A percentile compares a stretch with the other conserved stretches of the same genome.
phyloP scores from a whole-genome alignment of 2,797 vertebrate genomes.

The Austrolebias charrua region DNA sequence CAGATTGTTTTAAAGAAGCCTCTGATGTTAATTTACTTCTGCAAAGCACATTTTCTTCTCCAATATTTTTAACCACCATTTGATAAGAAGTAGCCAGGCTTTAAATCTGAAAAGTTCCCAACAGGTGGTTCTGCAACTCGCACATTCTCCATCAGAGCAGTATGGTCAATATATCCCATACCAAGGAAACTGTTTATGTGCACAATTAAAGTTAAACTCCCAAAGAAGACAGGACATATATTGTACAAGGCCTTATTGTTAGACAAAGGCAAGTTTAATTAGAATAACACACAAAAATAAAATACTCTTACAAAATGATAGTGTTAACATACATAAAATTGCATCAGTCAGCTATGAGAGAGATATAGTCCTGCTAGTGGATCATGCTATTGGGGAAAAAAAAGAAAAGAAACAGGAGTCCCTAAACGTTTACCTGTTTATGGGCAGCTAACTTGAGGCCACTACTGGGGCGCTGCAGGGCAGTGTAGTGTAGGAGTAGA shows the following conservation, averaged over 20 bases:
- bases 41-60: too few relatives aligned
- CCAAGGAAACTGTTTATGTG: not conserved
- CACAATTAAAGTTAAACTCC: not conserved
- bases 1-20: too few relatives aligned
- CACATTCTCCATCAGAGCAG: not conserved
- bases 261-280: conserved; percentile 89
- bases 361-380: conserved; percentile 80
- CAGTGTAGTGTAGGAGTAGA: conserved; percentile 55
- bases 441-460: conserved; percentile 59
- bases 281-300: conserved; percentile 91
- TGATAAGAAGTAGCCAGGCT: too few relatives aligned
- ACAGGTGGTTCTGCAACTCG: not conserved
- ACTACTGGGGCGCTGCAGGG: conserved; percentile 47
- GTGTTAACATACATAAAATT: conserved; percentile 86
- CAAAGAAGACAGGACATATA: conserved; percentile 36
- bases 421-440: conserved; percentile 58
- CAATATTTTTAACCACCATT: too few relatives aligned
- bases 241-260: conserved; percentile 72
- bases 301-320: conserved; percentile 87
- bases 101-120: too few relatives aligned
- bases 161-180: not conserved
- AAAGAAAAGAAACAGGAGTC: conserved; percentile 55
- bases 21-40: too few relatives aligned
- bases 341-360: conserved; percentile 83
- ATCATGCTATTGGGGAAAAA: conserved; percentile 78